A percentile compares a stretch with the other conserved stretches of the same genome.
phyloP scores from a whole-genome alignment of 2,113 vertebrate genomes.

The Rhombomys opimus region DNA sequence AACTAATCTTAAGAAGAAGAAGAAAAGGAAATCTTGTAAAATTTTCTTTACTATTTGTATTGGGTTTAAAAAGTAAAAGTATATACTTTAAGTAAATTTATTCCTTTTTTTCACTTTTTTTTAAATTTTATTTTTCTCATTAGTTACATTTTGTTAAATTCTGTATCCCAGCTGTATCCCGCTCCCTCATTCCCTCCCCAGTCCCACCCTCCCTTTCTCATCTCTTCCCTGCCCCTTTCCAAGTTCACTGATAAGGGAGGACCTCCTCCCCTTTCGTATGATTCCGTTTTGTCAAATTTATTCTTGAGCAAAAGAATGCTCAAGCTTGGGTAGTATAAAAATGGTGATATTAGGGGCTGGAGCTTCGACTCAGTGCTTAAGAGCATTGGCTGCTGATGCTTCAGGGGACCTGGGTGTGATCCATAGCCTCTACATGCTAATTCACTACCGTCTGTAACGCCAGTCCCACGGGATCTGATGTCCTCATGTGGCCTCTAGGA shows the following conservation, averaged over 20 bases:
- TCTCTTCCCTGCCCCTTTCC: too few relatives aligned
- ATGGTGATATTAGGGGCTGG: not conserved
- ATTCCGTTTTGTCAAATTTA: too few relatives aligned
- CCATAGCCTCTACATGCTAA: not conserved
- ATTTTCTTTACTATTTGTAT: conserved; percentile 34
- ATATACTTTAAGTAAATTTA: conserved; percentile 8
- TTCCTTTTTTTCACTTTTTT: too few relatives aligned
- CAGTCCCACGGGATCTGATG: not conserved
- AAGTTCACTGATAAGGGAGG: too few relatives aligned
- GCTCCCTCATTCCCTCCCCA: too few relatives aligned
- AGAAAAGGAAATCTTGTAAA: not conserved
- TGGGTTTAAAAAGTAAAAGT: conserved; percentile 15
- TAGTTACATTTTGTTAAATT: too few relatives aligned
- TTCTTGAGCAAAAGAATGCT: not conserved
- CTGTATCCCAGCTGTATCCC: too few relatives aligned
- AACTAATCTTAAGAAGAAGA: conserved; percentile 21
- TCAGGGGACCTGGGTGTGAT: not conserved
- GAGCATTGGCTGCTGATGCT: not conserved
- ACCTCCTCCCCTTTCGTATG: too few relatives aligned
- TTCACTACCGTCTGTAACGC: not conserved
- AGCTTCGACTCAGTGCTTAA: not conserved
- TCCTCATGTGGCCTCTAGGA: not conserved
- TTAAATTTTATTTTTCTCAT: too few relatives aligned
- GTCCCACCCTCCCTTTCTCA: too few relatives aligned
- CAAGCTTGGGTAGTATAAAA: not conserved